Evolutionary conservation across 2,888 invertebrate species (phyloP).

Genomic region (Odontocolon sp.): DNA sequence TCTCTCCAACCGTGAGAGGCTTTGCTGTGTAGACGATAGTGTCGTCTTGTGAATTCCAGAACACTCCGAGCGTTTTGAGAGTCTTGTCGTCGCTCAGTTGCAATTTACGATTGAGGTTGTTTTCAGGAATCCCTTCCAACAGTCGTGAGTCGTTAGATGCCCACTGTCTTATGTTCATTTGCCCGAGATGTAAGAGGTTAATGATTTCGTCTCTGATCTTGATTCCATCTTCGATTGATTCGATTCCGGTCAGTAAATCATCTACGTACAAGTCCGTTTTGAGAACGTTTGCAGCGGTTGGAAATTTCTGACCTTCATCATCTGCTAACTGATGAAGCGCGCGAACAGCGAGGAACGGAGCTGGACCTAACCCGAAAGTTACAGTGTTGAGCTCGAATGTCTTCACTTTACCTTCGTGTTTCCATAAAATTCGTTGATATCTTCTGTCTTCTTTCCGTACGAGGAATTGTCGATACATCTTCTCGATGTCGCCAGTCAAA

Average conservation of each 20-base stretch:
- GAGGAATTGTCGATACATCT: constrained; percentile 47
- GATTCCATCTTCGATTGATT: neutral
- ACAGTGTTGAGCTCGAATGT: constrained; percentile 32
- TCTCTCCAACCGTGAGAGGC: neutral
- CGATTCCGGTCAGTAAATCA: constrained; percentile 20
- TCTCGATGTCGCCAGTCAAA: too few relatives aligned
- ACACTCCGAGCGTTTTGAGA: constrained; percentile 31
- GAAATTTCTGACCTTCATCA: constrained; percentile 13
- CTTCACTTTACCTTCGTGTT: neutral
- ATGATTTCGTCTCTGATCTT: neutral
- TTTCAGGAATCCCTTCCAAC: neutral
- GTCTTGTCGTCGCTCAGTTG: neutral
- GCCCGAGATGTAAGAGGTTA: neutral
- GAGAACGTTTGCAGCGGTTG: neutral
- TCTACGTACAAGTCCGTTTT: constrained; percentile 34
- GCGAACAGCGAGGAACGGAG: constrained; percentile 39
- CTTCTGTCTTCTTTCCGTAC: constrained; percentile 22
- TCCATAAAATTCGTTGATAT: constrained; percentile 45
- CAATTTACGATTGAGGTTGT: neutral
- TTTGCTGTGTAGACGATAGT: constrained; percentile 20
- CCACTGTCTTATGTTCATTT: constrained; percentile 8
- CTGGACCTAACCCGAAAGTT: constrained; percentile 35
- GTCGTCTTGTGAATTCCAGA: constrained; percentile 35
- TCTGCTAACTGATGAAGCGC: constrained; percentile 38
- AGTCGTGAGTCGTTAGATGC: constrained; percentile 14